A percentile compares a stretch with the other conserved stretches of the same genome.
phyloP scores from a whole-genome alignment of 2,113 vertebrate species.

The Myotis yumanensis region DNA sequence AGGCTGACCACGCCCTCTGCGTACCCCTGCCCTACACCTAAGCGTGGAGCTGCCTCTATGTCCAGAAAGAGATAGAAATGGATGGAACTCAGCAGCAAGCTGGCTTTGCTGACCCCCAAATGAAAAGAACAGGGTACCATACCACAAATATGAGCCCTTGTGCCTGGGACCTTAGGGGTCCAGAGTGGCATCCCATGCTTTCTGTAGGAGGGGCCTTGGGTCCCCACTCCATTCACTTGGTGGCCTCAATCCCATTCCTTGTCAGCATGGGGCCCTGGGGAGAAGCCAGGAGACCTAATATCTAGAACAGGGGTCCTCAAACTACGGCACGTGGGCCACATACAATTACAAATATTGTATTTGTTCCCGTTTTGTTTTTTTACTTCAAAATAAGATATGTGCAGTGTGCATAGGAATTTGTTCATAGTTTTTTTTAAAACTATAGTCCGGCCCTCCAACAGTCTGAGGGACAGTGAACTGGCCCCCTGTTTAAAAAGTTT shows the following conservation, averaged over 20 bases:
- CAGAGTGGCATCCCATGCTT: rapidly evolving
- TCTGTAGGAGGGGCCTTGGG: rapidly evolving
- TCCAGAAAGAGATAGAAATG: not conserved
- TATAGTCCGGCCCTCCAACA: too few relatives aligned
- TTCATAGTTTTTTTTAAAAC: too few relatives aligned
- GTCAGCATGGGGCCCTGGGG: not conserved
- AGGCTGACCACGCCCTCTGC: not conserved
- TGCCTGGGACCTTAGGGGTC: not conserved
- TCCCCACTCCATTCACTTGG: not conserved
- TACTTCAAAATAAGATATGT: too few relatives aligned
- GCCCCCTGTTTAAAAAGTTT: too few relatives aligned
- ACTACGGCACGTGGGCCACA: too few relatives aligned
- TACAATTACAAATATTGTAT: too few relatives aligned
- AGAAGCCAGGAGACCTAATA: not conserved
- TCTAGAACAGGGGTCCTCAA: not conserved
- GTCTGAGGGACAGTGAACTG: too few relatives aligned
- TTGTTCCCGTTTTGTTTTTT: too few relatives aligned
- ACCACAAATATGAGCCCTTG: not conserved
- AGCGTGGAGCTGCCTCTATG: not conserved
- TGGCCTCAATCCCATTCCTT: not conserved
- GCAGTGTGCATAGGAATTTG: too few relatives aligned
- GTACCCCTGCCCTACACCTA: not conserved
- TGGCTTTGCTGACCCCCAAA: not conserved
- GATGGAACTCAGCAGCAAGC: not conserved
- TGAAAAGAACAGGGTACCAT: not conserved